Conservation (phyloP, 2,113 vertebrate genomes). For the Heterochromis multidens region DNA sequence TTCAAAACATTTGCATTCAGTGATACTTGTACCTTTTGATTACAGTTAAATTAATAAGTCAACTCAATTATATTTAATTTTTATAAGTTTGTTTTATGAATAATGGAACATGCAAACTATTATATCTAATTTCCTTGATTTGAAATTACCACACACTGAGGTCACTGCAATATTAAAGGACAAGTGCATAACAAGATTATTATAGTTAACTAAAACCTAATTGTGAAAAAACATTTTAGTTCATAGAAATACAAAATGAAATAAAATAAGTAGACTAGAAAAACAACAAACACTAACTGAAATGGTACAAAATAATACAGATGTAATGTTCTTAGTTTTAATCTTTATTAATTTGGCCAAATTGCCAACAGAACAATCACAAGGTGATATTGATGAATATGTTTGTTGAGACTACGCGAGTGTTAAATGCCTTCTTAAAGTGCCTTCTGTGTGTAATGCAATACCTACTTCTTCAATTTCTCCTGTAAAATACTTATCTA, state of each 20-base stretch:
- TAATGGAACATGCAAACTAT: neutral
- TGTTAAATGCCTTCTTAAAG: neutral
- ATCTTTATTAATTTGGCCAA: rapidly evolving
- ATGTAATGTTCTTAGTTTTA: neutral
- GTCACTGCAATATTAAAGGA: neutral
- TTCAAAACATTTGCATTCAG: neutral
- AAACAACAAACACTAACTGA: neutral
- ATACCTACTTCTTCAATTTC: neutral
- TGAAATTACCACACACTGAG: neutral
- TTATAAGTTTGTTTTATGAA: neutral
- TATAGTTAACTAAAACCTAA: neutral
- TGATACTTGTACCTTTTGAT: too few relatives aligned
- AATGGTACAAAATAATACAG: neutral
- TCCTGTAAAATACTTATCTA: too few relatives aligned
- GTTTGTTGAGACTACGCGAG: neutral
- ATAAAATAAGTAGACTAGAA: neutral
- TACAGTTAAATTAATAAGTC: neutral
- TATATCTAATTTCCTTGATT: neutral
- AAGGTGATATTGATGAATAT: rapidly evolving
- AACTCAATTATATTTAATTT: neutral
- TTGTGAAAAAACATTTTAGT: neutral
- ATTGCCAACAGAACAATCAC: neutral
- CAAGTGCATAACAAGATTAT: neutral
- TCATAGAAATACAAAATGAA: neutral
- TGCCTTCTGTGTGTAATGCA: neutral